These are phyloP conservation scores for Corydoras sp. DNA, from an alignment of 2,113 vertebrate species.

Conservation along the genomic window DNA sequence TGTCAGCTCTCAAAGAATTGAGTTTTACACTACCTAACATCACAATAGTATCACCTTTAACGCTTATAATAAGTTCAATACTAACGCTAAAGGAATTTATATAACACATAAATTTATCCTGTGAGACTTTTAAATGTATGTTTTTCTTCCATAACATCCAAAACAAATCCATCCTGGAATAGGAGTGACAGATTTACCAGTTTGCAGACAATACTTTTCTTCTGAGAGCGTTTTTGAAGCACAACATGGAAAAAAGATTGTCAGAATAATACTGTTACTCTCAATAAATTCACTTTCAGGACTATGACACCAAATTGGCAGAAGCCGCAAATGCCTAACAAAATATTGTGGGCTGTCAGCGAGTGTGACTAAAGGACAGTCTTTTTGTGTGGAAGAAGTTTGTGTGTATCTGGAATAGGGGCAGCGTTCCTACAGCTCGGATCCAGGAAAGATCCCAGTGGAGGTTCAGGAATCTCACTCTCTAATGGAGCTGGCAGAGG, in stretches of 20 bases:
- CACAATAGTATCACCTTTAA: too few relatives aligned
- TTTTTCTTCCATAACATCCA: too few relatives aligned
- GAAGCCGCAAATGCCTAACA: slow-evolving; percentile 3
- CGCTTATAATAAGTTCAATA: too few relatives aligned
- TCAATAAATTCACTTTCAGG: slow-evolving; percentile 23
- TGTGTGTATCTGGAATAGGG: slow-evolving; percentile 20
- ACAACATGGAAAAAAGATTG: slow-evolving; percentile 4
- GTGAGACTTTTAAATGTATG: too few relatives aligned
- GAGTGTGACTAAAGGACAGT: slow-evolving; percentile 11
- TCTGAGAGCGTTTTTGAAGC: slow-evolving; percentile 7
- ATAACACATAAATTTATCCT: too few relatives aligned
- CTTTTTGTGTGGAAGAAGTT: slow-evolving; percentile 4
- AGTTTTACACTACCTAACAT: too few relatives aligned
- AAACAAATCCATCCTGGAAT: too few relatives aligned
- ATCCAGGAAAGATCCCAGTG: slow-evolving; percentile 48
- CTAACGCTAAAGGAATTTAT: too few relatives aligned
- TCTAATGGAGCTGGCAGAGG: slow-evolving; percentile 46
- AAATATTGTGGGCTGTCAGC: slow-evolving; percentile 11
- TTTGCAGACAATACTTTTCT: slow-evolving; percentile 11
- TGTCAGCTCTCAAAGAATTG: neutral
- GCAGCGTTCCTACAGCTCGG: slow-evolving; percentile 38
- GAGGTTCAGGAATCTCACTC: slow-evolving; percentile 45
- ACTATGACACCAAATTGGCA: slow-evolving; percentile 14
- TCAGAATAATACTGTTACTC: slow-evolving; percentile 14
- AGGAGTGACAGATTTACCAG: too few relatives aligned